Evolutionary conservation across 2,888 invertebrate species (phyloP), one percentile per base, ranked within the genome.

Genomic region (Loripinus fragilis): DNA sequence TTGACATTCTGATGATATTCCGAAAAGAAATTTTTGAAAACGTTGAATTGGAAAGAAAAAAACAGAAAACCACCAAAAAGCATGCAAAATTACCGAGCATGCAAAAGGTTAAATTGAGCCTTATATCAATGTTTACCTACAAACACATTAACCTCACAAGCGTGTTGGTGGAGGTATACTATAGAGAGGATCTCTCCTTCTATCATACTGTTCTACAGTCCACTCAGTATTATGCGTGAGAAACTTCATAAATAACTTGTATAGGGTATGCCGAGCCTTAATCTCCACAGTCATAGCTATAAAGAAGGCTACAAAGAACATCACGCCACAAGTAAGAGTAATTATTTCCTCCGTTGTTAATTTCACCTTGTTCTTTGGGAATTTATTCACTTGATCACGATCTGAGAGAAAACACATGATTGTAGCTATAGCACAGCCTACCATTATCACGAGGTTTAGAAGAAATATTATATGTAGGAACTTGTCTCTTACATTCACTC

Each of bases 231-330:
- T 94, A 71, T 91, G 91, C 73, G 86, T 89, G 50, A 93, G 85
- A 66, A 92, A 94, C 77, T 93, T 93, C 75, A 92, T 89, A 78
- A 94, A 89, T 64, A 94, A 91, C 78, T 94, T 92, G 85, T 94
- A 94, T 28, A 94, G 86, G 0, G 94, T 94, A 85, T 94, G 93
- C 35, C 93, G 90, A 7, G 94, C 94, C 88, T 95, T 95, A 52
- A 95, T 94, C 90, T 95, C 94, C 25, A 94, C 94, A 79, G 95
- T 94, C 92, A 95, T 94, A 68, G 95, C 95, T 33, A 95, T 91
- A 87, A 95, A 95, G 86, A 95, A 95, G 15, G 95, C 94, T 45
- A 94, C 92, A 83, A 95, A 94, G 89, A 95, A 95, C 67, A 95
- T 90, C 17, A 95, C 94, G 0, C 95, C 95, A 83, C 95, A 95